Evolutionary conservation across 2,888 invertebrate genomes (phyloP), one percentile per base, ranked within the genome.

Genomic region (Clanis bilineata): DNA sequence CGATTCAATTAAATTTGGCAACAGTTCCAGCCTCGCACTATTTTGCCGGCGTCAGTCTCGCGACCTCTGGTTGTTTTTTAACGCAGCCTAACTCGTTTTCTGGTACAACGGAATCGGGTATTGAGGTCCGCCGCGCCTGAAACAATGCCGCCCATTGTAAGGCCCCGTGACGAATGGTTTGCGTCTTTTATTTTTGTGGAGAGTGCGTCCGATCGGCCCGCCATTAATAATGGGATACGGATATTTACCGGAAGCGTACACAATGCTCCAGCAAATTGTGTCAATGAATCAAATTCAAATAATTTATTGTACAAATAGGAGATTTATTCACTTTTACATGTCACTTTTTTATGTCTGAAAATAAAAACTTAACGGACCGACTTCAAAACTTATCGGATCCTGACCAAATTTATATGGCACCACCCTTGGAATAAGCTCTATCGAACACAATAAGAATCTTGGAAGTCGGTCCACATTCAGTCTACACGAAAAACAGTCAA

Each of bases 211-310:
- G 81, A 85, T 83, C 72, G 77, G 70, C 59, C 74, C 65, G 75
- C 80, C 81, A 79, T 84, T 83, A 87, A 89, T 88, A 89, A 89
- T 88, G 82, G 82, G 74, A 74, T 68, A 70, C 85, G 85, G 87
- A 88, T 86, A 88, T 86, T 82, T 83, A 72, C 73, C 86, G 90
- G 90, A 91, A 89, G 76, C 78, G 79, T 84, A 86, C 86, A 81
- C 81, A 75, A 74, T 76, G 82, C 71, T 68, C 79, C 69, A 64
- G 72, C 76, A 75, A 87, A 86, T 80, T 78, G 83, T 85, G 85
- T 82, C 87, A 84, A 80, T 81, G 76, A 81, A 79, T 83, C n/a
- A n/a, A n/a, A n/a, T n/a, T n/a, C n/a, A n/a, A n/a, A n/a, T n/a
- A n/a, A n/a, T n/a, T n/a, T n/a, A n/a, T n/a, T n/a, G n/a, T n/a